Evolutionary conservation across 2,888 invertebrate genomes (phyloP).

Genomic region (Drosophila anomalata): DNA sequence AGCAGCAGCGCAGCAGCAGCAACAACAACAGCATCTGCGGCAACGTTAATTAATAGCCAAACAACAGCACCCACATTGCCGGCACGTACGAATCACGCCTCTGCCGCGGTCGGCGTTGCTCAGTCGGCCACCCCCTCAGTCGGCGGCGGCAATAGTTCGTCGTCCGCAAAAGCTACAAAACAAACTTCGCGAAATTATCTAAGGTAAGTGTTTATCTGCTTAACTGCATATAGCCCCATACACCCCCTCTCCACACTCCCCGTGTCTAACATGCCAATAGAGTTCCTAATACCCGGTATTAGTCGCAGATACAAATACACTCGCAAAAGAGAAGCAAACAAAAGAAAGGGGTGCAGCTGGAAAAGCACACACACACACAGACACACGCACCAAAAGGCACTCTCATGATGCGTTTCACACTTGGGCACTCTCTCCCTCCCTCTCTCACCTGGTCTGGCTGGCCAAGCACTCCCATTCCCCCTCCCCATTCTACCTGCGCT

Average conservation of each 20-base stretch:
- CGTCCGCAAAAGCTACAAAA: slow-evolving; percentile 70
- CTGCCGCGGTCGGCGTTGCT: slow-evolving; percentile 40
- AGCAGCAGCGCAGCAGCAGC: slow-evolving; percentile 48
- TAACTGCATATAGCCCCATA: background rate
- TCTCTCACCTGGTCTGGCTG: too few relatives aligned
- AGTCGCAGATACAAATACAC: slow-evolving; percentile 44
- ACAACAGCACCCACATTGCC: slow-evolving; percentile 63
- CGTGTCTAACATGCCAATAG: slow-evolving; percentile 4
- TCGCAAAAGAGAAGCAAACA: slow-evolving; percentile 4
- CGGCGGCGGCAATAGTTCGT: slow-evolving; percentile 67
- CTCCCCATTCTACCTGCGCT: slow-evolving; percentile 26
- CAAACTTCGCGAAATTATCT: slow-evolving; percentile 83
- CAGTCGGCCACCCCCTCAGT: slow-evolving; percentile 19
- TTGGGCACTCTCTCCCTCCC: slow-evolving; percentile 15
- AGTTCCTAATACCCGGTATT: slow-evolving; percentile 59
- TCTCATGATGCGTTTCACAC: slow-evolving; percentile 58
- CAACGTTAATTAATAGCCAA: slow-evolving; percentile 58
- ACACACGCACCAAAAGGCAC: slow-evolving; percentile 39
- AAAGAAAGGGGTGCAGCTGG: slow-evolving; percentile 38
- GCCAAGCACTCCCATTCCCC: slow-evolving; percentile 1
- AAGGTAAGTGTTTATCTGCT: slow-evolving; percentile 77
- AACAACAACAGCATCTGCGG: slow-evolving; percentile 47
- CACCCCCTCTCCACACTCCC: background rate
- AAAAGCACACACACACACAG: slow-evolving; percentile 24
- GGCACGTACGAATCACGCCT: slow-evolving; percentile 54